Conservation (phyloP, 1,140 invertebrate species). For the Heterodera carotae region DNA sequence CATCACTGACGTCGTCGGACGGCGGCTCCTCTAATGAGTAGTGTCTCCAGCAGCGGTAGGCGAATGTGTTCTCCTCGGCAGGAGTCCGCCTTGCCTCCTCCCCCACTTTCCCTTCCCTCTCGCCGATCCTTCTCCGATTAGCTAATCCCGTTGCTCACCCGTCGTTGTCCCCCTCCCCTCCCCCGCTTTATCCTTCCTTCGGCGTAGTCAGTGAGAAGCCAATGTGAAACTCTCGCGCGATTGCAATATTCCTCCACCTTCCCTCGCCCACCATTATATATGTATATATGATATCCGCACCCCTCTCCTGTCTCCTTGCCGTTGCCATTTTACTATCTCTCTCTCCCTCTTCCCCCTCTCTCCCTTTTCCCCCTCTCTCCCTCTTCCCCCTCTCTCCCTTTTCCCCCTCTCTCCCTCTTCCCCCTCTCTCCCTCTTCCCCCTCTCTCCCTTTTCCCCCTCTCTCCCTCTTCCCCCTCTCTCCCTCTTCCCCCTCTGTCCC, state of each 20-base stretch:
- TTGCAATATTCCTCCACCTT: slow-evolving; percentile 4
- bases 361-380: not conserved
- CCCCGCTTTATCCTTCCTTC: not conserved
- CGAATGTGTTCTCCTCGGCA: not conserved
- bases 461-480: too few relatives aligned
- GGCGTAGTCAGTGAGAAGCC: not conserved
- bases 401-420: not conserved
- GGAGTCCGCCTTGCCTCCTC: not conserved
- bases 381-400: too few relatives aligned
- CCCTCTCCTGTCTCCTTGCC: not conserved
- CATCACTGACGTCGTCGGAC: not conserved
- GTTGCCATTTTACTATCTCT: not conserved
- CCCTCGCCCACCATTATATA: not conserved
- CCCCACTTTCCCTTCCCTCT: not conserved
- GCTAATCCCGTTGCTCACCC: slow-evolving; percentile 18
- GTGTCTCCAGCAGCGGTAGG: not conserved
- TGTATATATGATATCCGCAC: not conserved
- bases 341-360: not conserved
- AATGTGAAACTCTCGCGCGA: slow-evolving; percentile 18
- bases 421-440: not conserved
- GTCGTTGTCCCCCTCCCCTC: too few relatives aligned
- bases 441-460: not conserved
- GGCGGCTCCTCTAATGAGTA: not conserved
- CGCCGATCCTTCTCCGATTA: slow-evolving; percentile 10
- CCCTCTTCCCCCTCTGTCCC: too few relatives aligned